Evolutionary conservation across 2,113 vertebrate genomes (phyloP).

Genomic region (Hippopotamus amphibius): DNA sequence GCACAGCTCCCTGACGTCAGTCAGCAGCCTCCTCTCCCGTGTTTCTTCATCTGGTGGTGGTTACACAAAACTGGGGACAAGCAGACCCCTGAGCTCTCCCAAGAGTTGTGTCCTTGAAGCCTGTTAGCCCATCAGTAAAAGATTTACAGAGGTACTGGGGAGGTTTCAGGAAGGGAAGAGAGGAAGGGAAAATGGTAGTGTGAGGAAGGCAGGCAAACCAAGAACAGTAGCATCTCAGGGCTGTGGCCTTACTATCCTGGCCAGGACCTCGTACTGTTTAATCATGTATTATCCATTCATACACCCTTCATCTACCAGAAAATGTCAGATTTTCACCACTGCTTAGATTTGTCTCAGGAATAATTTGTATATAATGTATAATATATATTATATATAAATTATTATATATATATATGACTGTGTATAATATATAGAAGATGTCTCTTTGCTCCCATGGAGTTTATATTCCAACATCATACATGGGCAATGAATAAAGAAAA

Average conservation of each 20-base stretch:
- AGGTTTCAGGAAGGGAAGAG: neutral
- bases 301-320: neutral
- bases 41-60: neutral
- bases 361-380: neutral
- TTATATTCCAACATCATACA: neutral
- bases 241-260: neutral
- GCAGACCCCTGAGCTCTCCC: neutral
- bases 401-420: neutral
- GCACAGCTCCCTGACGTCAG: fast-evolving
- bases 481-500: neutral
- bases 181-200: neutral
- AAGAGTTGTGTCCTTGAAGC: neutral
- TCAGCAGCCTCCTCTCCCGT: neutral
- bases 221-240: neutral
- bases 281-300: neutral
- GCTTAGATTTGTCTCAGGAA: neutral
- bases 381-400: too few relatives aligned
- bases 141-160: neutral
- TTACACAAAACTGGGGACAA: neutral
- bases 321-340: neutral
- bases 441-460: neutral
- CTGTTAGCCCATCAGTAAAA: neutral
- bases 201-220: neutral
- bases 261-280: neutral
- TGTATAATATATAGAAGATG: neutral